A percentile compares a stretch with the other conserved stretches of the same genome.
These are phyloP conservation scores for Wiebesia pumilae DNA, from an alignment of 1,140 invertebrate species.

Conservation along the genomic window DNA sequence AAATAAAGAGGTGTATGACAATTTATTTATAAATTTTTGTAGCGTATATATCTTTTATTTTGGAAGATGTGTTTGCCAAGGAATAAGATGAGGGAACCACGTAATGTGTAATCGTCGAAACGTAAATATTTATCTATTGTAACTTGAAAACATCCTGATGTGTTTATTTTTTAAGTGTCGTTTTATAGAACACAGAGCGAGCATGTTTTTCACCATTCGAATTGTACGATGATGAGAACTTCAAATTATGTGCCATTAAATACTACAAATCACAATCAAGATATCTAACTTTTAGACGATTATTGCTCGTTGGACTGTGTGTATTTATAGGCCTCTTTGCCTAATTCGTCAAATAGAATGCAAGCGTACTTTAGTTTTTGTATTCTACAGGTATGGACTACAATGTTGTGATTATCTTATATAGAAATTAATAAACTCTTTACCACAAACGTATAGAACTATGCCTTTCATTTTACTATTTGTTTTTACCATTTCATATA, in stretches of 20 bases:
- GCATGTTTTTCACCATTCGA: conserved; percentile 41
- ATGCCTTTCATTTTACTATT: neutral
- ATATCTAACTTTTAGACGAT: conserved; percentile 49
- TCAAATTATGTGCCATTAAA: conserved; percentile 68
- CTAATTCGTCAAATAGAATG: conserved; percentile 55
- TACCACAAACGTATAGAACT: conserved; percentile 33
- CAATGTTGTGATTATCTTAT: conserved; percentile 64
- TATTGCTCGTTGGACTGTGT: conserved; percentile 58
- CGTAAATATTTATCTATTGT: conserved; percentile 36
- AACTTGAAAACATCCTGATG: conserved; percentile 29
- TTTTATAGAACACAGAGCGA: conserved; percentile 20
- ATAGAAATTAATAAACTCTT: conserved; percentile 64
- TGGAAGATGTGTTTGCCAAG: conserved; percentile 50
- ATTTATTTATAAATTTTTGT: conserved; percentile 57
- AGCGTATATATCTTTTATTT: conserved; percentile 54
- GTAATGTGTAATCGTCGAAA: neutral
- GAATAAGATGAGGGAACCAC: conserved; percentile 33
- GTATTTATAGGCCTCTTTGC: conserved; percentile 53
- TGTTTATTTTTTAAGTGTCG: conserved; percentile 48
- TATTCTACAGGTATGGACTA: conserved; percentile 64
- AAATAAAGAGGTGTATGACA: conserved; percentile 49
- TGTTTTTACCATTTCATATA: neutral
- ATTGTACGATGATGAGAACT: conserved; percentile 42
- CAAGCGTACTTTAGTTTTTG: conserved; percentile 64
- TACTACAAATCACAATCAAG: conserved; percentile 61